phyloP scores from a whole-genome alignment of 2,888 invertebrate species.

The Vandiemenella viatica region DNA sequence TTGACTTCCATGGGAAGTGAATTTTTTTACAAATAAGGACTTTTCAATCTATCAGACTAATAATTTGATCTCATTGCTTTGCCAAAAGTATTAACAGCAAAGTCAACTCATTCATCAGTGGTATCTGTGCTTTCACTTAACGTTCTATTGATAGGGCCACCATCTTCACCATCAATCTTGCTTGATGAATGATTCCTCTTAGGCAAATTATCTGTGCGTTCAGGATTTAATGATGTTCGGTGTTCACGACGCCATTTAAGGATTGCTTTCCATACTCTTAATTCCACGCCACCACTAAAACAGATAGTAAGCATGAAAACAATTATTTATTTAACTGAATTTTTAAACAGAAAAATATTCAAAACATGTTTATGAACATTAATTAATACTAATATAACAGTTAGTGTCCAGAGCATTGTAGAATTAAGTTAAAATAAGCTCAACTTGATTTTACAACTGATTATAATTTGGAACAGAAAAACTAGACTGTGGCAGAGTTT shows the following conservation, averaged over 20 bases:
- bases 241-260: constrained; percentile 35
- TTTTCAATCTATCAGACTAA: no score
- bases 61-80: no score
- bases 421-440: neutral
- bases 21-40: no score
- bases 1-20: neutral
- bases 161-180: neutral
- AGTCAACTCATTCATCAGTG: no score
- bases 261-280: constrained; percentile 74
- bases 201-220: constrained; percentile 1
- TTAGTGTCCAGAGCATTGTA: neutral
- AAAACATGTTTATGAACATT: neutral
- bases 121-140: constrained; percentile 7
- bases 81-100: no score
- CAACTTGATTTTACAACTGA: neutral
- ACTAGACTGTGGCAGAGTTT: neutral
- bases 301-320: constrained; percentile 12
- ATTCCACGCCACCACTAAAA: constrained; percentile 63
- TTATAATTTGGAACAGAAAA: neutral
- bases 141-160: constrained; percentile 1
- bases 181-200: neutral
- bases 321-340: neutral
- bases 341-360: neutral
- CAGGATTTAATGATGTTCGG: constrained; percentile 3
- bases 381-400: neutral